phyloP scores from a whole-genome alignment of 2,113 vertebrate genomes.

The Erythrolamprus reginae region DNA sequence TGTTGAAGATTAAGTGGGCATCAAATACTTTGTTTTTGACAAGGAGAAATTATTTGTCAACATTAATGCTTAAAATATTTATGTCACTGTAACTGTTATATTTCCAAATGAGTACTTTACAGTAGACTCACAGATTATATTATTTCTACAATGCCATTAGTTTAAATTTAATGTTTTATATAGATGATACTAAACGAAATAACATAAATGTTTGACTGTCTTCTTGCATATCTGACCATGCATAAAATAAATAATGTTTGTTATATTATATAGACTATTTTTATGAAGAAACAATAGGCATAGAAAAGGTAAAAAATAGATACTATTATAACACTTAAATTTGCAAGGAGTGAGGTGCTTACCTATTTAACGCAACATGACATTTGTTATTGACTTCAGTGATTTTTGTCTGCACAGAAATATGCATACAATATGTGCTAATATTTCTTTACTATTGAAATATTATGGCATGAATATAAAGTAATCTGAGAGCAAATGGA shows the following conservation, averaged over 20 bases:
- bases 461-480: background rate
- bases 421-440: background rate
- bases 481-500: background rate
- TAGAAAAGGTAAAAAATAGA: background rate
- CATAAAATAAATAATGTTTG: slow-evolving; percentile 30
- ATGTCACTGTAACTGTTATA: slow-evolving; percentile 76
- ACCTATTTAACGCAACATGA: background rate
- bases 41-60: slow-evolving; percentile 46
- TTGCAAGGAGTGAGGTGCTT: background rate
- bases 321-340: background rate
- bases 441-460: background rate
- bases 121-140: slow-evolving; percentile 69
- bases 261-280: background rate
- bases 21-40: slow-evolving; percentile 56
- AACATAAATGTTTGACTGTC: slow-evolving; percentile 49
- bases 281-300: background rate
- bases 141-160: slow-evolving; percentile 70
- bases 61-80: slow-evolving; percentile 55
- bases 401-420: background rate
- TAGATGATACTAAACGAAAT: slow-evolving; percentile 66
- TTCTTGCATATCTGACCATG: slow-evolving; percentile 25
- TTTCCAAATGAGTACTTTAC: slow-evolving; percentile 74
- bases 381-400: background rate
- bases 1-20: slow-evolving; percentile 34
- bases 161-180: slow-evolving; percentile 76